Conservation (phyloP, 2,888 invertebrate species). For the Globia sparganii region DNA sequence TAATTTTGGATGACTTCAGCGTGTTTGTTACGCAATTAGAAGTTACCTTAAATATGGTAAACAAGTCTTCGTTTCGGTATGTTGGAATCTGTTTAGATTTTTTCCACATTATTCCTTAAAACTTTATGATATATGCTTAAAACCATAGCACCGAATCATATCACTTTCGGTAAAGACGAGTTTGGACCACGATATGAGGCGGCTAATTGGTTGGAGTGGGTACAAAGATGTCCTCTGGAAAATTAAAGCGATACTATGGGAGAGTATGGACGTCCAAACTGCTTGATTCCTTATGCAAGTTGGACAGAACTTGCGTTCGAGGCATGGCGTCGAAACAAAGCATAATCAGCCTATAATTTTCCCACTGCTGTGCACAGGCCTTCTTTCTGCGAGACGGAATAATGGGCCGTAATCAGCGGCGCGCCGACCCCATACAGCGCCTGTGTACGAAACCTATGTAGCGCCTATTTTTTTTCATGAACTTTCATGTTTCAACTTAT, state of each 20-base stretch:
- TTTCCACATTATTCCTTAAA: neutral
- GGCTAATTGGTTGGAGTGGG: neutral
- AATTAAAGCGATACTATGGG: neutral
- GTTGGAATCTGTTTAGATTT: neutral
- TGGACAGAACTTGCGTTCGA: neutral
- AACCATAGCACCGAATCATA: neutral
- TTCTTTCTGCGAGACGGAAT: too few species aligned
- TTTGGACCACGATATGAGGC: neutral
- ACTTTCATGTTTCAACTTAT: too few species aligned
- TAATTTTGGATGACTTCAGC: slow-evolving; percentile 26
- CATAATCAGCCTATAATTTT: too few species aligned
- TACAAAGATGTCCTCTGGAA: neutral
- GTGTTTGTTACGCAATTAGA: slow-evolving; percentile 8
- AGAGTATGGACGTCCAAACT: neutral
- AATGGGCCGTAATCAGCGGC: too few species aligned
- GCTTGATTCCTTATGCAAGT: neutral
- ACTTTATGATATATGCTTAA: too few species aligned
- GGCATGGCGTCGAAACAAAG: neutral
- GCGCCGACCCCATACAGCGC: too few species aligned
- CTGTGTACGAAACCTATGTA: too few species aligned
- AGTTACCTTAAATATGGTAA: slow-evolving; percentile 6
- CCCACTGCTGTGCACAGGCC: too few species aligned
- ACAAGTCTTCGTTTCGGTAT: slow-evolving; percentile 3
- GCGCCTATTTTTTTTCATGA: too few species aligned
- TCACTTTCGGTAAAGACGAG: too few species aligned